Conservation (phyloP, 2,888 invertebrate species). For the Yponomeuta sedellus region DNA sequence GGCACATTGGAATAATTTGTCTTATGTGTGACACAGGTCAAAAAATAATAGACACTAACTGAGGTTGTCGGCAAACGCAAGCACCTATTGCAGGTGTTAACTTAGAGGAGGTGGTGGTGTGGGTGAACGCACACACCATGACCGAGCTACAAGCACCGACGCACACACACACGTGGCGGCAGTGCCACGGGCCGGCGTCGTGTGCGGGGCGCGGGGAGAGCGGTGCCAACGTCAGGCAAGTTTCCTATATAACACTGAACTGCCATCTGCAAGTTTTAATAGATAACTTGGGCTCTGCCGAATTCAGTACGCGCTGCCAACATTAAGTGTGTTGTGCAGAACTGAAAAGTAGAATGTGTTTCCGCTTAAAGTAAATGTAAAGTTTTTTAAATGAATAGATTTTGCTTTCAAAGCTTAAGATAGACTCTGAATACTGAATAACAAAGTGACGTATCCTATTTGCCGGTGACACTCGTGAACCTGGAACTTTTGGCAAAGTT, state of each 20-base stretch:
- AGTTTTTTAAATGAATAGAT: constrained; percentile 38
- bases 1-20: background rate
- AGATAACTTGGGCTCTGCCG: constrained; percentile 69
- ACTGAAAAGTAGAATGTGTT: constrained; percentile 52
- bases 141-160: constrained; percentile 18
- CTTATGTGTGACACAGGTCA: background rate
- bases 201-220: constrained; percentile 33
- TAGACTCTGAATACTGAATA: background rate
- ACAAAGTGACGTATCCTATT: constrained; percentile 48
- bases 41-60: background rate
- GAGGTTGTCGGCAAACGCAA: background rate
- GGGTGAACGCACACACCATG: constrained; percentile 21
- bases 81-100: constrained; percentile 9
- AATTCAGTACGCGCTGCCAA: constrained; percentile 65
- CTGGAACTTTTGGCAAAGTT: constrained; percentile 46
- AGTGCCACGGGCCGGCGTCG: constrained; percentile 26
- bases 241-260: constrained; percentile 70
- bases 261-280: constrained; percentile 76
- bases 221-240: constrained; percentile 43
- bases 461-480: constrained; percentile 49
- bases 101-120: background rate
- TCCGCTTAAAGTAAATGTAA: constrained; percentile 44
- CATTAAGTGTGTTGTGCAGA: constrained; percentile 43
- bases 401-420: background rate
- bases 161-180: constrained; percentile 26